Evolutionary conservation across 2,113 vertebrate species (phyloP).

Genomic region (Erinaceus europaeus): DNA sequence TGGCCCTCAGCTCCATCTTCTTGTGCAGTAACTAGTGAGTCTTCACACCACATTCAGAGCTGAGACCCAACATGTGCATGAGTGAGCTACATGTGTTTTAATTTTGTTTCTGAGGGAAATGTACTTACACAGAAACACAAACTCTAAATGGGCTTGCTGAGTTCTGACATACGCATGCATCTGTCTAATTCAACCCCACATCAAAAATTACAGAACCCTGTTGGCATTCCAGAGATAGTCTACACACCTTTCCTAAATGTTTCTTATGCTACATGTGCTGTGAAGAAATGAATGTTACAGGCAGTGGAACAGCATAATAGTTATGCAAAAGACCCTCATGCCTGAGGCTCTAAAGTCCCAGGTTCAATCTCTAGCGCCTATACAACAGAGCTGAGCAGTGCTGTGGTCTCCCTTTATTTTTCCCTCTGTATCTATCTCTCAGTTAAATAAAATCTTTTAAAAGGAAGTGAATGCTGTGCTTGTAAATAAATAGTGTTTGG

Average conservation of each 20-base stretch:
- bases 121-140: not conserved
- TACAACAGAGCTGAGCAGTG: no score
- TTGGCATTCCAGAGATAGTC: not conserved
- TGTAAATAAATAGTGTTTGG: not conserved
- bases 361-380: no score
- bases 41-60: not conserved
- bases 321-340: no score
- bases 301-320: no score
- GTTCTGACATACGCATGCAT: not conserved
- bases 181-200: not conserved
- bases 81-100: not conserved
- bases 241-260: not conserved
- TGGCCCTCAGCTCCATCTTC: not conserved
- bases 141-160: not conserved
- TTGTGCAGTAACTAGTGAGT: not conserved
- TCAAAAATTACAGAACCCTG: not conserved
- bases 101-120: not conserved
- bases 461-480: not conserved
- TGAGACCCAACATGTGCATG: not conserved
- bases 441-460: no score
- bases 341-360: no score
- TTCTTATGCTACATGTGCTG: not conserved
- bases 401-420: no score
- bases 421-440: no score
- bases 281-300: not conserved